Evolutionary conservation across 1,140 invertebrate species (phyloP).

Genomic region (Drosophila quadrilineata): DNA sequence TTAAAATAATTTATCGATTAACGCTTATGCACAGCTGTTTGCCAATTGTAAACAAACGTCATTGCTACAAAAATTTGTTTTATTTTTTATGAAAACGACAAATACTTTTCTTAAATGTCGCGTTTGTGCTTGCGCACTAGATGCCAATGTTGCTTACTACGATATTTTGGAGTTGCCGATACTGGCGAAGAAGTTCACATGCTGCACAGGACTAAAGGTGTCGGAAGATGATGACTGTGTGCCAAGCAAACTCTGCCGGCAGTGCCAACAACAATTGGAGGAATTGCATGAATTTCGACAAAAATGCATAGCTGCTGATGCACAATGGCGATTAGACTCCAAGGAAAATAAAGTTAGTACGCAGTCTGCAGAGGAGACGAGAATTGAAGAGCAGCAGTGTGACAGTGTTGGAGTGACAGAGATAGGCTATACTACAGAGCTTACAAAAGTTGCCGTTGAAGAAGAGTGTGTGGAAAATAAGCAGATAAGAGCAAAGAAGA

Average conservation of each 20-base stretch:
- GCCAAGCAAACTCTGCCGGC: slow-evolving; percentile 43
- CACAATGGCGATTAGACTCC: slow-evolving; percentile 18
- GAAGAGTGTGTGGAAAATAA: too few species aligned
- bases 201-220: slow-evolving; percentile 38
- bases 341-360: background rate
- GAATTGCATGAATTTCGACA: slow-evolving; percentile 50
- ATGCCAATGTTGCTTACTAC: slow-evolving; percentile 1
- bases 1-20: too few species aligned
- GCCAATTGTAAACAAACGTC: background rate
- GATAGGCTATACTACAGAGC: too few species aligned
- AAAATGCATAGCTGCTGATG: slow-evolving; percentile 44
- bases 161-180: slow-evolving; percentile 18
- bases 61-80: too few species aligned
- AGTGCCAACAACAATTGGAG: slow-evolving; percentile 47
- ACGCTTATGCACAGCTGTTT: background rate
- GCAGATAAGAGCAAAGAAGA: too few species aligned
- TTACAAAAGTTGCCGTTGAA: too few species aligned
- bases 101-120: slow-evolving; percentile 34
- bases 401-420: too few species aligned
- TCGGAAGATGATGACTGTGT: background rate
- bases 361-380: too few species aligned
- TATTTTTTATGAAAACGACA: slow-evolving; percentile 4
- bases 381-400: too few species aligned
- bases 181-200: slow-evolving; percentile 41
- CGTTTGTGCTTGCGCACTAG: slow-evolving; percentile 25